Base-by-base conservation (phyloP, 2,113 vertebrate genomes). In the Macroglossus sobrinus region DNA sequence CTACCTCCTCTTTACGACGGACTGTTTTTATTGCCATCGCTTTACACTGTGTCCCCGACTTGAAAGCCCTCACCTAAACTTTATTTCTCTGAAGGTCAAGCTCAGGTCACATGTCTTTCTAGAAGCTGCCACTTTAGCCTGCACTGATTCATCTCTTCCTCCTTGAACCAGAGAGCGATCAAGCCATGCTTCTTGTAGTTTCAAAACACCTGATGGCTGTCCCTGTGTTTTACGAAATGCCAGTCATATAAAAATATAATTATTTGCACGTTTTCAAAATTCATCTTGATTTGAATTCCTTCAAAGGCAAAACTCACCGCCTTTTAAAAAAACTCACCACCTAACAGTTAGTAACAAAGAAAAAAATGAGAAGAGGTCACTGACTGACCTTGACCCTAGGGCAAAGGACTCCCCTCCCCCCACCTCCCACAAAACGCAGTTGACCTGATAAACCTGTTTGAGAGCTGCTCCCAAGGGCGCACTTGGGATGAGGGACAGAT, bases 251-350 rank as follows among this genome's bases (percentile, higher is more conserved):
- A 91, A 81, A 50, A 50, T 50, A 50, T 50, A 50, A 50, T 33
- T 87, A 74, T 55, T 74, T 75, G 61, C 84, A 33, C 7, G 74
- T 61, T 84, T 66, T 4, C 75, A 85, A 92, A 63, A 26, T 84
- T 92, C 38, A 84, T 3, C 22, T 59, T 92, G 26, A 92, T 47
- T 84, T 68, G 13, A 91, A 84, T n/a, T 86, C 15, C 10, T 76
- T 93, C n/a, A 86, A 94, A 82, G 84, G 35, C n/a, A 95, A 40
- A 47, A 47, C 47, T 47, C 47, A 47, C 47, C 47, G 15, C 24
- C 82, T 94, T 90, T n/a, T n/a, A n/a, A n/a, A 94, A 90, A 89
- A 74, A 59, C 5, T 69, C 26, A 90, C 2, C n/a, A 88, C 38
- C 14, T 61, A 81, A 21, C 9, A 66, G 24, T 69, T 12, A 71